Base-by-base conservation (phyloP, 1,140 invertebrate genomes). In the Musca domestica region DNA sequence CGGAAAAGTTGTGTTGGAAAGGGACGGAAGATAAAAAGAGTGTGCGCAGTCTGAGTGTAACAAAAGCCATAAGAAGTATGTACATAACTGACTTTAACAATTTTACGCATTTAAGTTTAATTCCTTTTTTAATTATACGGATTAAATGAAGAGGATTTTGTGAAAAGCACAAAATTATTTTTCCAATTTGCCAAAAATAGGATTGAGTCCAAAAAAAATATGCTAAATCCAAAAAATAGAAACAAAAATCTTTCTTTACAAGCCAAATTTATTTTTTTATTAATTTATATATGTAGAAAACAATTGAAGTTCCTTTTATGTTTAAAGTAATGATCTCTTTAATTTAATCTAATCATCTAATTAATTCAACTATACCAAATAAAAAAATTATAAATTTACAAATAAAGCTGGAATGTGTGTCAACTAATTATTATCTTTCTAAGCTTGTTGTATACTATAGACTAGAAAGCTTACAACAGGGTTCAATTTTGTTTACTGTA, bases 331-430 rank as follows among this genome's bases (percentile, higher is more conserved):
- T n/a, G n/a, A n/a, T n/a, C n/a, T n/a, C n/a, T n/a, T n/a, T n/a
- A n/a, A n/a, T n/a, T 49, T 14, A n/a, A 14, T 15, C 15, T 49
- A 17, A 49, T 51, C 12, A 19, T 51, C 14, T 49, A 49, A 49
- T 20, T 19, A 63, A n/a, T 20, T 20, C 25, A 4, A 46, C 30
- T n/a, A 63, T 34, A 46, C 19, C 25, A 63, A 63, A 15, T 30
- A 63, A 63, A n/a, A n/a, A 63, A 63, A 34, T 34, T 63, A 51
- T 51, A 49, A 63, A 63, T n/a, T 63, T 10, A 63, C 30, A 63
- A 63, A 30, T 2, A 34, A 34, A 19, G n/a, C n/a, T n/a, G n/a
- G n/a, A n/a, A n/a, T n/a, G n/a, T n/a, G n/a, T n/a, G n/a, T n/a
- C n/a, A n/a, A n/a, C n/a, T n/a, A 10, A 63, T 63, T 34, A 63